Evolutionary conservation across 2,113 vertebrate genomes (phyloP).

Genomic region (Monopterus albus): DNA sequence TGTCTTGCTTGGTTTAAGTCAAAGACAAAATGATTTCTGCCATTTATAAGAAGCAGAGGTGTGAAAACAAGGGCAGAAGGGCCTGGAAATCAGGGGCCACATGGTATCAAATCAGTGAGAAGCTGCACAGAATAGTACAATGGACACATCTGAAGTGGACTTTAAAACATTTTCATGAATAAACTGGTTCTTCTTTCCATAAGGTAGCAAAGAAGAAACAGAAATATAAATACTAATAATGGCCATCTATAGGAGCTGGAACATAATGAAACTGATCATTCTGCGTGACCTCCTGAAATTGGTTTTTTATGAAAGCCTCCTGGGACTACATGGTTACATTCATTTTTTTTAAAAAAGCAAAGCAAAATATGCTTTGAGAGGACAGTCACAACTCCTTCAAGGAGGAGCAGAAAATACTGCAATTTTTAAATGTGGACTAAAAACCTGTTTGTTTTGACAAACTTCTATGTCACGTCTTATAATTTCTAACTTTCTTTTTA

Average conservation of each 20-base stretch:
- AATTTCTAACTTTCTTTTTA: no score
- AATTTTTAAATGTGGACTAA: no score
- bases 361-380: constrained; percentile 22
- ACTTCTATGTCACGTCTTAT: no score
- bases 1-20: constrained; percentile 27
- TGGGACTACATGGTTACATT: constrained; percentile 32
- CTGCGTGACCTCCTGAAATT: constrained; percentile 65
- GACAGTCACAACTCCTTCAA: constrained; percentile 21
- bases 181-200: constrained; percentile 35
- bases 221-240: constrained; percentile 54
- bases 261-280: constrained; percentile 72
- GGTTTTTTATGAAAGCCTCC: constrained; percentile 65
- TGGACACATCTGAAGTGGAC: background rate
- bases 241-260: constrained; percentile 46
- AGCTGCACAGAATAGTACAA: background rate
- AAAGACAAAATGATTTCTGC: constrained; percentile 31
- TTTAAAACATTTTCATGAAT: constrained; percentile 31
- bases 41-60: constrained; percentile 18
- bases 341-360: constrained; percentile 23
- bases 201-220: constrained; percentile 27
- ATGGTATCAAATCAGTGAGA: constrained; percentile 32
- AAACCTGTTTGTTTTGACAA: no score
- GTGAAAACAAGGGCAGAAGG: constrained; percentile 9
- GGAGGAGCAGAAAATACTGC: background rate
- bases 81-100: constrained; percentile 12